Evolutionary conservation across 2,888 invertebrate species (phyloP).

Genomic region (Tipula confusa): DNA sequence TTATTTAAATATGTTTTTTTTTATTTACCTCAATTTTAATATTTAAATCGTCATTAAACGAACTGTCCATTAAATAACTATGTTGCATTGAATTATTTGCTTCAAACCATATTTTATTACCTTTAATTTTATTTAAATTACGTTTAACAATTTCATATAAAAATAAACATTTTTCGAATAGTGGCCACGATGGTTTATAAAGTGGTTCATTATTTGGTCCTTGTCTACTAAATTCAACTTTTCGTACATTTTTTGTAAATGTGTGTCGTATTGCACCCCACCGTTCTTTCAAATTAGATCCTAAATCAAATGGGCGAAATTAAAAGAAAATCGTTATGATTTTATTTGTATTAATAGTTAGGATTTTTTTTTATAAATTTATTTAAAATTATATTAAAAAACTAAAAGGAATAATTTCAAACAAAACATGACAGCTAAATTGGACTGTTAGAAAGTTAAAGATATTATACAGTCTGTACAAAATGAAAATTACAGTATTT

Average conservation of each 20-base stretch:
- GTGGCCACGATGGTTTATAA: constrained; percentile 28
- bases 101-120: constrained; percentile 27
- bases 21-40: constrained; percentile 26
- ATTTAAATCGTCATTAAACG: constrained; percentile 5
- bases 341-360: not conserved
- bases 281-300: constrained; percentile 27
- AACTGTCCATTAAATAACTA: constrained; percentile 4
- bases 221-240: constrained; percentile 29
- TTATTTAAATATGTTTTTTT: not conserved
- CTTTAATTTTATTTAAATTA: constrained; percentile 29
- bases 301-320: not conserved
- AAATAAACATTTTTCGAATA: constrained; percentile 30
- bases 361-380: not conserved
- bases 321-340: not conserved
- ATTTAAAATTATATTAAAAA: not conserved
- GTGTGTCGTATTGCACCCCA: constrained; percentile 30
- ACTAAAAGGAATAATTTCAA: too few relatives aligned
- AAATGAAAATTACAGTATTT: too few relatives aligned
- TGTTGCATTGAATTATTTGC: constrained; percentile 27
- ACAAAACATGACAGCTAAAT: too few relatives aligned
- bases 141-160: constrained; percentile 27
- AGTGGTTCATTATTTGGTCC: not conserved
- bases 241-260: constrained; percentile 28
- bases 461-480: too few relatives aligned
- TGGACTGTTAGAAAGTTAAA: too few relatives aligned